Evolutionary conservation across 2,113 vertebrate species (phyloP).

Genomic region (Machaerirhynchus nigripectus): DNA sequence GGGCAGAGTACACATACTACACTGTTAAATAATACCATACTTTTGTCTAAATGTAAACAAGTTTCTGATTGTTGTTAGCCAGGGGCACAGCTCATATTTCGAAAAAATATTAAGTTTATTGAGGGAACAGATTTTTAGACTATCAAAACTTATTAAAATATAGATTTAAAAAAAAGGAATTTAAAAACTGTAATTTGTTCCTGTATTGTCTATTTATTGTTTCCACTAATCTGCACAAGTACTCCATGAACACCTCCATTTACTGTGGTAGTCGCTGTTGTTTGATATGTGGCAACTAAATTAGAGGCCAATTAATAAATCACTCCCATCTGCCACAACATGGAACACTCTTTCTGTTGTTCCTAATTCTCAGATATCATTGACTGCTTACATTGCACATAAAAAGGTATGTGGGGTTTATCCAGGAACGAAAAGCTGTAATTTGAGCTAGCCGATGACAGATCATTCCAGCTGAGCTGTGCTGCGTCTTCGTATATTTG

Average conservation of each 20-base stretch:
- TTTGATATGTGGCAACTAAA: not conserved
- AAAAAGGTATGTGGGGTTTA: not conserved
- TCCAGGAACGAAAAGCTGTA: not conserved
- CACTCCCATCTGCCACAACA: slow-evolving; percentile 1
- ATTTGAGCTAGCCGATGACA: not conserved
- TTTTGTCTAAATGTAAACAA: not conserved
- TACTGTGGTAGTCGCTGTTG: not conserved
- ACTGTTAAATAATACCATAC: not conserved
- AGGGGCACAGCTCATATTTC: not conserved
- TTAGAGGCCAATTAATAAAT: slow-evolving; percentile 42
- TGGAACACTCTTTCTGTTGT: not conserved
- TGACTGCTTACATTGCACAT: not conserved
- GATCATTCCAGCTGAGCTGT: not conserved
- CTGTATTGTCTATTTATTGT: not conserved
- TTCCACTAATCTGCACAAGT: not conserved
- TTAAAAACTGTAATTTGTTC: not conserved
- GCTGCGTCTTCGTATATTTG: not conserved
- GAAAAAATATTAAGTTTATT: not conserved
- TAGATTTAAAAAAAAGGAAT: not conserved
- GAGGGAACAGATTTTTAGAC: not conserved
- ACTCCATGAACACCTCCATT: not conserved
- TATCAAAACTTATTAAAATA: not conserved
- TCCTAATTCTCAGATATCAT: slow-evolving; percentile 7
- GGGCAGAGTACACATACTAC: not conserved
- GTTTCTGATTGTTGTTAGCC: not conserved